A percentile compares a stretch with the other conserved stretches of the same genome.
These are phyloP conservation scores for Cherax destructor DNA, from an alignment of 1,140 invertebrate species.

Conservation along the genomic window DNA sequence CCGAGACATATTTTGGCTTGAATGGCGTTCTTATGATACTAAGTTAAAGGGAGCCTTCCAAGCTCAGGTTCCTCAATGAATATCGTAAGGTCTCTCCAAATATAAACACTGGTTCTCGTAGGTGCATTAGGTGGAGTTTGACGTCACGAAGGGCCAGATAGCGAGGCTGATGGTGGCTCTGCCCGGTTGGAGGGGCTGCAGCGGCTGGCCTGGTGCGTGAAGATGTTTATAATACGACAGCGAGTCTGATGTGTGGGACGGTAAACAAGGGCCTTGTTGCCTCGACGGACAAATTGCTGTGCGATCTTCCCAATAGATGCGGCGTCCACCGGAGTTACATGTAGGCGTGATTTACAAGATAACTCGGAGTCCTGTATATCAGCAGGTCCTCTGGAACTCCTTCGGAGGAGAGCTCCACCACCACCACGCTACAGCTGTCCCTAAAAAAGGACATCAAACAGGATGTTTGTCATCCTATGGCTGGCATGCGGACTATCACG, in stretches of 20 bases:
- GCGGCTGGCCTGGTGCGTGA: background rate
- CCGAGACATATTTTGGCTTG: too few relatives aligned
- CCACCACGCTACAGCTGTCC: background rate
- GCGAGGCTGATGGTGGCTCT: background rate
- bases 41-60: too few relatives aligned
- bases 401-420: background rate
- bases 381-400: background rate
- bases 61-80: background rate
- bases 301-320: background rate
- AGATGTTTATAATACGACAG: background rate
- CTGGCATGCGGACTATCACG: background rate
- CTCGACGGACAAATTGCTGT: background rate
- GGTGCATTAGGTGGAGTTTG: background rate
- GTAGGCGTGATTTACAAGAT: background rate
- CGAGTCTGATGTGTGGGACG: background rate
- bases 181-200: too few relatives aligned
- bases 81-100: background rate
- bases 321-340: background rate
- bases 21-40: too few relatives aligned
- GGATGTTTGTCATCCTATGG: background rate
- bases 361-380: background rate
- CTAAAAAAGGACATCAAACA: background rate
- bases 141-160: conserved; percentile 1
- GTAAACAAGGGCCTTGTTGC: background rate
- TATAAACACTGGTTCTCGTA: background rate